These are phyloP conservation scores for Drosophila lacteicornis DNA, from an alignment of 1,140 invertebrate genomes.

Conservation along the genomic window DNA sequence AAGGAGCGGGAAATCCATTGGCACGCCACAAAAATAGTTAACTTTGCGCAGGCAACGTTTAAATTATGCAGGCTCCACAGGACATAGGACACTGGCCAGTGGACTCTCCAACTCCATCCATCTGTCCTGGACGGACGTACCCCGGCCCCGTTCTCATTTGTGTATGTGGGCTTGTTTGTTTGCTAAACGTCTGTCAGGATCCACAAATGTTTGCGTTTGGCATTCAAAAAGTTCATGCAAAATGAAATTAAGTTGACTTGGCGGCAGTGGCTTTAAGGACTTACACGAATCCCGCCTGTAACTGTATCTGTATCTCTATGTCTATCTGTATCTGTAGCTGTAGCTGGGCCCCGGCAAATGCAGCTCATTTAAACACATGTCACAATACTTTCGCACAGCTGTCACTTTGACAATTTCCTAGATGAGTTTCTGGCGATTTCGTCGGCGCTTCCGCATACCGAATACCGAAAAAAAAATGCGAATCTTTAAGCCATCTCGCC, in stretches of 20 bases:
- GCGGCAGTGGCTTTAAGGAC: constrained; percentile 62
- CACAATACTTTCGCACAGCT: constrained; percentile 81
- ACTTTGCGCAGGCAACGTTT: constrained; percentile 68
- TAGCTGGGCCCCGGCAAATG: constrained; percentile 44
- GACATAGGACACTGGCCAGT: constrained; percentile 21
- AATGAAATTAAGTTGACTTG: constrained; percentile 65
- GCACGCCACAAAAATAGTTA: constrained; percentile 74
- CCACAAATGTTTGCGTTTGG: constrained; percentile 58
- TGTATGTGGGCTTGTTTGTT: constrained; percentile 37
- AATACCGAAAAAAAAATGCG: constrained; percentile 23
- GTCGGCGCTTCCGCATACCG: constrained; percentile 15
- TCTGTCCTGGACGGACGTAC: background rate
- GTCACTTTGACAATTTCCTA: constrained; percentile 83
- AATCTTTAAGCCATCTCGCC: constrained; percentile 60
- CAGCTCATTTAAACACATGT: constrained; percentile 83
- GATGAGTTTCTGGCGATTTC: constrained; percentile 76
- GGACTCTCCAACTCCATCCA: background rate
- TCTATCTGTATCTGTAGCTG: background rate
- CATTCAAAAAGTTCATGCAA: constrained; percentile 71
- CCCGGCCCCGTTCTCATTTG: constrained; percentile 6
- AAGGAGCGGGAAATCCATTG: constrained; percentile 52
- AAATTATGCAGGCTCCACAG: constrained; percentile 72
- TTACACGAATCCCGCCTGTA: constrained; percentile 6
- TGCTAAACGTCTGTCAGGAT: constrained; percentile 65
- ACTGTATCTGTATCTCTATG: constrained; percentile 14